Evolutionary conservation across 2,888 invertebrate species (phyloP).

Genomic region (Plusia festucae): DNA sequence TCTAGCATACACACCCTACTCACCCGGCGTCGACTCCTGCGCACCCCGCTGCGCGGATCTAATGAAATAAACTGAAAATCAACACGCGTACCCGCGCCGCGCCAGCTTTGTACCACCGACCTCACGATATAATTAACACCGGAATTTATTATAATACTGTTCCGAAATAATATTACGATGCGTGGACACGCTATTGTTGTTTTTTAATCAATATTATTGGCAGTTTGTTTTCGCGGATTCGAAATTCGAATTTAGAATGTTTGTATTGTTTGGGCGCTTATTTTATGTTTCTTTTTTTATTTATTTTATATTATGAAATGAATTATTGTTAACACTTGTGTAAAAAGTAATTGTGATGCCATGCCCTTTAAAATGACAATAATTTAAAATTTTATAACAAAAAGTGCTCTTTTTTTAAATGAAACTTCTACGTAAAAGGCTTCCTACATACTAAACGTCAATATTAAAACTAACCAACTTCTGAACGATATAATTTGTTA

Average conservation of each 20-base stretch:
- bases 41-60: conserved; percentile 86
- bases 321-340: too few species aligned
- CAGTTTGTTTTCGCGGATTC: conserved; percentile 58
- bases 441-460: too few species aligned
- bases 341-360: too few species aligned
- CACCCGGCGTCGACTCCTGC: conserved; percentile 69
- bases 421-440: too few species aligned
- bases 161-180: conserved; percentile 70
- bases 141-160: conserved; percentile 81
- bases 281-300: conserved; percentile 13
- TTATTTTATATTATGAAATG: neutral
- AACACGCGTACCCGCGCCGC: conserved; percentile 79
- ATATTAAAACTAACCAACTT: too few species aligned
- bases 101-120: conserved; percentile 67
- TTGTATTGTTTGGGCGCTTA: conserved; percentile 37
- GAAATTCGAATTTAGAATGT: conserved; percentile 43
- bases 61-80: conserved; percentile 90
- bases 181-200: conserved; percentile 78
- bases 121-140: conserved; percentile 86
- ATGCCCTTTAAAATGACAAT: too few species aligned
- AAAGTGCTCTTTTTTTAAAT: too few species aligned
- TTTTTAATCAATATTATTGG: conserved; percentile 58
- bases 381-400: too few species aligned
- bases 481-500: too few species aligned
- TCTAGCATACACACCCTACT: conserved; percentile 65